phyloP scores from a whole-genome alignment of 2,888 invertebrate species.

The Alloscopus bannaensis region DNA sequence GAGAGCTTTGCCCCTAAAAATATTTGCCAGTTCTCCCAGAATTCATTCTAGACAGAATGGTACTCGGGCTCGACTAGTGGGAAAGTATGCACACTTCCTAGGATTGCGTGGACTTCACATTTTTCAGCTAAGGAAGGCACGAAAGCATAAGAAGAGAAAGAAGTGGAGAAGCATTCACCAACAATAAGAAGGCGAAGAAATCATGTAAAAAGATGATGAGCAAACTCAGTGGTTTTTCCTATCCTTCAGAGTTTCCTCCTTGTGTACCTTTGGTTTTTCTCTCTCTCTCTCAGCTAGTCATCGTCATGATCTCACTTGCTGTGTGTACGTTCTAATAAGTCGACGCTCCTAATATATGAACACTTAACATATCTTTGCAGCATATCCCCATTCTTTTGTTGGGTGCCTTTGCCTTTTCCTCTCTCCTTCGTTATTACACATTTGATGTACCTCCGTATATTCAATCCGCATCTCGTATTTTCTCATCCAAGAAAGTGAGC shows the following conservation, averaged over 20 bases:
- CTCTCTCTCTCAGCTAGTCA: conserved; percentile 30
- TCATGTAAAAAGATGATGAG: conserved; percentile 60
- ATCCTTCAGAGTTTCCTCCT: too few species aligned
- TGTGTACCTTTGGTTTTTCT: too few species aligned
- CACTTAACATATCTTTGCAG: too few species aligned
- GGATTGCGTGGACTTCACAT: conserved; percentile 42
- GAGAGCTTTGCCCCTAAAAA: too few species aligned
- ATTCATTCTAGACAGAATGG: too few species aligned
- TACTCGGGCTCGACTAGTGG: too few species aligned
- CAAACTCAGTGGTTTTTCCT: conserved; percentile 60
- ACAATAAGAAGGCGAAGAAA: conserved; percentile 46
- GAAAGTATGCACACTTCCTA: too few species aligned
- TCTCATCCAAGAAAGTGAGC: conserved; percentile 15
- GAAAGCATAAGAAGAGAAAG: conserved; percentile 18
- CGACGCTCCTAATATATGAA: neutral
- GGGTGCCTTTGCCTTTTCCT: neutral
- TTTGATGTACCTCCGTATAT: conserved; percentile 3
- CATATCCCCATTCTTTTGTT: neutral
- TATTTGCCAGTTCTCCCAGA: too few species aligned
- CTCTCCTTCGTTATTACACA: neutral
- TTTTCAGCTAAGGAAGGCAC: conserved; percentile 42
- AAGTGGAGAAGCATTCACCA: conserved; percentile 58
- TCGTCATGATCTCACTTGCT: neutral
- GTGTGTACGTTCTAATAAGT: neutral
- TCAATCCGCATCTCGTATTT: neutral